Evolutionary conservation across 2,113 vertebrate genomes (phyloP), one percentile per base, ranked within the genome.

Genomic region (Upupa epops): DNA sequence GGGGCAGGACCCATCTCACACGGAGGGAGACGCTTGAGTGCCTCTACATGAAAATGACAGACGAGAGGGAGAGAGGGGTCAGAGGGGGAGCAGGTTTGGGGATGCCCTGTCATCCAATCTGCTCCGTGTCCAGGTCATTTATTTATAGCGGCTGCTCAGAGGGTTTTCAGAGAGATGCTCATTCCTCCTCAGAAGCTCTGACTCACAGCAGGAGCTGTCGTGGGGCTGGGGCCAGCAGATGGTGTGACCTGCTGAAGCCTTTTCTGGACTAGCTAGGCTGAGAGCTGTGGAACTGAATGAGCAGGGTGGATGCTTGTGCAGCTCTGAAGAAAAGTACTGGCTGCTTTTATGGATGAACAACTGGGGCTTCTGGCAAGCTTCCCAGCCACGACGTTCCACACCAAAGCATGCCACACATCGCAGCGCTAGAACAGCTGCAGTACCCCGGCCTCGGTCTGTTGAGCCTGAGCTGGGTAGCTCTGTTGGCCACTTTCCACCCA

Each of bases 261-360:
- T 36, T 40, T 52, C 86, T 48, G 46, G n/a, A 15, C 1, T 12
- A n/a, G 19, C 7, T 60, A 70, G 64, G 69, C 60, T 4, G 29
- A n/a, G 56, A 9, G 37, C n/a, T 63, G 68, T 6, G 0, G n/a
- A 68, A 18, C 18, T 6, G 37, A 52, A 28, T 0, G 32, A 90
- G 83, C 1, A 1, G 42, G 22, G 63, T 0, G 0, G 48, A 56
- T 3, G 10, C 13, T 69, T 4, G 1, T 8, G 36, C 64, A 46
- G 70, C 69, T 14, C 2, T 13, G 69, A 59, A 66, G 72, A 77
- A 88, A 81, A 1, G 0, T 81, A 29, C 49, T 0, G 7, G 49
- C 54, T 90, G 61, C 59, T 61, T 74, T 36, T 21, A 36, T 0
- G 8, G 54, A 70, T 83, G 58, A 11, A 56, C 52, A 76, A 42